Percentiles rank a stretch among this genome's conserved stretches.
Evolutionary conservation across 2,888 invertebrate species (phyloP).

Genomic region (Platycnemis pennipes): DNA sequence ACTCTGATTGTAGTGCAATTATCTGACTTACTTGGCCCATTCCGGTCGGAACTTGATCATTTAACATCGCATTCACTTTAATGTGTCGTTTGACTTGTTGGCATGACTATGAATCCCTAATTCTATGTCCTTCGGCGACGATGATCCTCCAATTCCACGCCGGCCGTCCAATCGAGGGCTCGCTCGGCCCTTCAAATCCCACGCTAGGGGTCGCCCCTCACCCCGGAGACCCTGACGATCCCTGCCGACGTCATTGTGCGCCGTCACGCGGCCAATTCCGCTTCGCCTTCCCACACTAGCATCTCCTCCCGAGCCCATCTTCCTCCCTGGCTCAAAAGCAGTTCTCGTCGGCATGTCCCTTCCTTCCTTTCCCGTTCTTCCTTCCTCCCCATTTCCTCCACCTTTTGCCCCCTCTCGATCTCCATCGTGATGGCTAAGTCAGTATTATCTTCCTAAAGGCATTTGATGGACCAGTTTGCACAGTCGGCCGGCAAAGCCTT

Average conservation of each 20-base stretch:
- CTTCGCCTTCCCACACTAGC: not conserved
- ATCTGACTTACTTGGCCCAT: not conserved
- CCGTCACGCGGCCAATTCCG: conserved; percentile 21
- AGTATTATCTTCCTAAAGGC: not conserved
- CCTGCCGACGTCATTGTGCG: not conserved
- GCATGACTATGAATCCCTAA: not conserved
- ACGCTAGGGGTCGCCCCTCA: not conserved
- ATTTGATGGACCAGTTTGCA: not conserved
- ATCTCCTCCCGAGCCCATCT: not conserved
- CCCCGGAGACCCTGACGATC: not conserved
- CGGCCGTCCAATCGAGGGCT: conserved; percentile 17
- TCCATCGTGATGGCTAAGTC: not conserved
- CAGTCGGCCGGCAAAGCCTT: not conserved
- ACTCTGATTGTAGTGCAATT: too few relatives aligned
- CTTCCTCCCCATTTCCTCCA: not conserved
- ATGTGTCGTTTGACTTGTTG: not conserved
- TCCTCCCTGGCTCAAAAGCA: not conserved
- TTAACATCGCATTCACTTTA: not conserved
- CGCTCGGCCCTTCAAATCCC: not conserved
- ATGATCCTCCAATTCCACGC: not conserved
- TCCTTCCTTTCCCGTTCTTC: not conserved
- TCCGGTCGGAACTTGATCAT: not conserved
- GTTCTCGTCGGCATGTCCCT: too few relatives aligned
- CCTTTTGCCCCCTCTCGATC: not conserved
- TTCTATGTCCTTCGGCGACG: not conserved